Base-by-base conservation (phyloP, 2,888 invertebrate species). In the Melanchra persicariae region DNA sequence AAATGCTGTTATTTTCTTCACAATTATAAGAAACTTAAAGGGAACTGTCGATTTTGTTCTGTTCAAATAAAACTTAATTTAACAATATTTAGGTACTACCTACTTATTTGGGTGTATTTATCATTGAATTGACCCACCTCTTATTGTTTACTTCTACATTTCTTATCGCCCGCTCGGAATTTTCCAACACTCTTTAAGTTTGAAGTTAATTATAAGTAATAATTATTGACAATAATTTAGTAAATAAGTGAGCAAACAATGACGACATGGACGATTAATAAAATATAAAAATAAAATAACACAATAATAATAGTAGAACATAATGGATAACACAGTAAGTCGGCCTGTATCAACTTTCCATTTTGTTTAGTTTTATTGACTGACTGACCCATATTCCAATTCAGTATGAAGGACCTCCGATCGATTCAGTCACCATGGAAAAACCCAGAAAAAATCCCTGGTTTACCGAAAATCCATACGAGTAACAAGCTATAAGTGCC, bases 101-200 rank as follows among this genome's bases (percentile, higher is more conserved):
- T 34, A 55, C 7, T 34, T 57, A 57, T 70, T 77, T 49, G 22
- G 34, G 47, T 15, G 52, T 37, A 37, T 47, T 76, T 82, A 68
- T 82, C 60, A 58, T 61, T 26, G 10, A 52, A 59, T 26, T 77
- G 78, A 65, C 47, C 79, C 79, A 67, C 54, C 78, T 66, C 65
- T 62, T 26, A 55, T 49, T 77, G 78, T 79, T 73, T 64, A 73
- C 57, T 59, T 68, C 22, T 71, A 67, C 26, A 63, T 47, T 49
- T 45, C 40, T 82, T 79, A 79, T 79, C 79, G n/a, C 22, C 22
- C 7, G 22, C 62, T 26, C n/a, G 79, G 64, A 79, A 79, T 79
- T 68, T 79, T 79, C 79, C 79, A 49, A 61, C 62, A 49, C 24
- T 67, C 22, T 43, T 72, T 43, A 57, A 67, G 15, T 66, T 66